Percentiles rank a stretch among this genome's conserved stretches.
phyloP scores from a whole-genome alignment of 92 coral and sea anemone genomes.

The Porites divaricata region DNA sequence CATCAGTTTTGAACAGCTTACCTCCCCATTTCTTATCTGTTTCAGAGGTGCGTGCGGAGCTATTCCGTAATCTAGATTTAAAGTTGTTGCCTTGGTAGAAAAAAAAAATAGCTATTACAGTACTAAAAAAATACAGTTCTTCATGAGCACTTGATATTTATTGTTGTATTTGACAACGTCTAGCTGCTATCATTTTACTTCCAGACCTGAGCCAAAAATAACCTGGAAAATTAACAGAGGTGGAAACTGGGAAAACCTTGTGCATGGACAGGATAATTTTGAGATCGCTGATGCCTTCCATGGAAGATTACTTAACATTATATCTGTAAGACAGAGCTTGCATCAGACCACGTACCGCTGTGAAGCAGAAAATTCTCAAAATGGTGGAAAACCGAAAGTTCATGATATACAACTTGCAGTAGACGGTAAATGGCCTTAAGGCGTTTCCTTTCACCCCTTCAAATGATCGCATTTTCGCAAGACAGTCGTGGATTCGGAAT shows the following conservation, averaged over 20 bases:
- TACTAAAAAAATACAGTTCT: too few species aligned
- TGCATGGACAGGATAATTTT: neutral
- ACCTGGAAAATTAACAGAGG: slow-evolving; percentile 11
- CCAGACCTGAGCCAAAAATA: slow-evolving; percentile 36
- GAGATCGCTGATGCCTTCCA: neutral
- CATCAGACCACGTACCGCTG: slow-evolving; percentile 31
- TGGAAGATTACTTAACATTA: slow-evolving; percentile 5
- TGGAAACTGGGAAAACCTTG: neutral
- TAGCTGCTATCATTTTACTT: neutral
- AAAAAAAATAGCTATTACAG: too few species aligned
- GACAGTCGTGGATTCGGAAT: neutral
- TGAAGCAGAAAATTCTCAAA: slow-evolving; percentile 30
- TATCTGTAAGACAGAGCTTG: neutral
- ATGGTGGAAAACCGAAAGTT: neutral
- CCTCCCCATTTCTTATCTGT: too few species aligned
- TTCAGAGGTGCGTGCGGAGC: too few species aligned
- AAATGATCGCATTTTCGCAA: neutral
- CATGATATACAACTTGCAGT: neutral
- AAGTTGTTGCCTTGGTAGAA: too few species aligned
- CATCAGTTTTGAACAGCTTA: too few species aligned
- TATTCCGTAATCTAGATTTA: too few species aligned
- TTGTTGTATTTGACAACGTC: neutral
- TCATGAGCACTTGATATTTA: too few species aligned
- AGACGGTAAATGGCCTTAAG: neutral
- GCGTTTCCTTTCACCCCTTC: too few species aligned